A percentile compares a stretch with the other conserved stretches of the same genome.
These are phyloP conservation scores for Microctenopoma stevenorrisi DNA, from an alignment of 2,797 vertebrate genomes.

Conservation along the genomic window DNA sequence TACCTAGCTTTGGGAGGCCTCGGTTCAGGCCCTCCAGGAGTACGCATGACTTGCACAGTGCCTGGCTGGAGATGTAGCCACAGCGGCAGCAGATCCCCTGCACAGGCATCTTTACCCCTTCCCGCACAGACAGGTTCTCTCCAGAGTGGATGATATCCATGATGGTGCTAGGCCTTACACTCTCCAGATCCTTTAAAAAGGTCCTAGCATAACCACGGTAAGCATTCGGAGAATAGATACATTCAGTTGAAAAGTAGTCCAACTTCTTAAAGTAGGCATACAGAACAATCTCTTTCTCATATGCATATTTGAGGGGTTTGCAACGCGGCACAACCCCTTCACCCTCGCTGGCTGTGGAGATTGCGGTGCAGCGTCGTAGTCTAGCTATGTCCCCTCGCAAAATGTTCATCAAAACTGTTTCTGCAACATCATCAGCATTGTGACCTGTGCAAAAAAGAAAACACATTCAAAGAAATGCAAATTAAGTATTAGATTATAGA, in stretches of 20 bases:
- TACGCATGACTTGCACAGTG: conserved; percentile 90
- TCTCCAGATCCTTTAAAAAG: conserved; percentile 89
- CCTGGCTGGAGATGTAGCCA: conserved; percentile 91
- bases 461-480: not conserved
- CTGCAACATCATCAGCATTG: conserved; percentile 90
- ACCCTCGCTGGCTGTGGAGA: conserved; percentile 84
- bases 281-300: conserved; percentile 94
- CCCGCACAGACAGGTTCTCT: conserved; percentile 87
- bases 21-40: conserved; percentile 90
- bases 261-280: conserved; percentile 93
- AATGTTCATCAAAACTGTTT: conserved; percentile 93
- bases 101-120: conserved; percentile 84
- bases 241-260: conserved; percentile 93
- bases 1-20: conserved; percentile 88
- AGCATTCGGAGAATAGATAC: conserved; percentile 92
- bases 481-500: not conserved
- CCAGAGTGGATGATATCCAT: conserved; percentile 92
- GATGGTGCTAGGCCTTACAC: conserved; percentile 85
- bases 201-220: conserved; percentile 89
- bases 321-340: conserved; percentile 88
- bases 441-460: conserved; percentile 80
- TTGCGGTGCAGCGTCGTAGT: conserved; percentile 86
- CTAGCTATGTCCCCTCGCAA: conserved; percentile 90
- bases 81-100: conserved; percentile 88
- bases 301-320: conserved; percentile 91